A percentile compares a stretch with the other conserved stretches of the same genome.
Conservation (phyloP, 1,140 invertebrate genomes). For the Drosophila repleta region DNA sequence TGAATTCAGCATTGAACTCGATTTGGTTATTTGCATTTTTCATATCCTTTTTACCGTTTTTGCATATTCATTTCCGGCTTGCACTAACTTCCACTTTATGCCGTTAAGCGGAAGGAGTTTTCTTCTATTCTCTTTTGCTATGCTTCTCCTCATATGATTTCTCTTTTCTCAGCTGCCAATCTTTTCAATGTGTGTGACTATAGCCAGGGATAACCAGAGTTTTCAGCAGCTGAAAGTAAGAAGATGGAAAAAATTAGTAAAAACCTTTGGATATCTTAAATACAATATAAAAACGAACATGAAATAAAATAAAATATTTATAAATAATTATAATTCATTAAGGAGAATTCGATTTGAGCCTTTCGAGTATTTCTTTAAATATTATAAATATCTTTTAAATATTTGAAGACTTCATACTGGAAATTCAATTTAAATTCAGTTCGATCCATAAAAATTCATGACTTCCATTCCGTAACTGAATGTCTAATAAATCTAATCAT, state of each 20-base stretch:
- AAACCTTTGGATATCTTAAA: too few species aligned
- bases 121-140: not conserved
- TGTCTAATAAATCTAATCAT: conserved; percentile 49
- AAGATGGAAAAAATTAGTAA: not conserved
- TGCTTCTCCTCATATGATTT: conserved; percentile 1
- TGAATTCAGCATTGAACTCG: conserved; percentile 66
- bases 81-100: conserved; percentile 51
- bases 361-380: not conserved
- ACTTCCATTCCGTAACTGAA: not conserved
- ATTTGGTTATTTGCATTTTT: conserved; percentile 80
- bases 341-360: not conserved
- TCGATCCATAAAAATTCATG: not conserved
- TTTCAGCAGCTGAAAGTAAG: conserved; percentile 11
- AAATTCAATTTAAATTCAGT: not conserved
- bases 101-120: conserved; percentile 12
- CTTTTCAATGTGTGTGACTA: not conserved
- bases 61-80: conserved; percentile 77
- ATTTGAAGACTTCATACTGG: too few species aligned
- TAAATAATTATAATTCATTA: not conserved
- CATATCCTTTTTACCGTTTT: conserved; percentile 73
- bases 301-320: not conserved
- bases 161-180: not conserved
- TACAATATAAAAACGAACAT: not conserved
- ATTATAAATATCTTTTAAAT: not conserved
- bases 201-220: not conserved